Evolutionary conservation across 1,140 invertebrate genomes (phyloP), one percentile per base, ranked within the genome.

Genomic region (Drosophila subpulchrella): DNA sequence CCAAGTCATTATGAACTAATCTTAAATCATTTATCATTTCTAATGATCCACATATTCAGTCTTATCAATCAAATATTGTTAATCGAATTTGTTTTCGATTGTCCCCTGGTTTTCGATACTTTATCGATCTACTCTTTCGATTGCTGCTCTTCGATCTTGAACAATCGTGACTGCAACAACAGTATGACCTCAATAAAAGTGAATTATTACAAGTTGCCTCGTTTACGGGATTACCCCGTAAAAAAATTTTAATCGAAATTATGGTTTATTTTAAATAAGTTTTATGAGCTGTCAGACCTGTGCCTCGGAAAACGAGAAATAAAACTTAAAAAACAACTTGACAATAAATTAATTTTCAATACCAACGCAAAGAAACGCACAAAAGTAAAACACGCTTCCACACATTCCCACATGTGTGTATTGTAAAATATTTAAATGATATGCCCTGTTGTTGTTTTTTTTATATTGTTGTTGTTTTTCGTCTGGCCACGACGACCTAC

Each of bases 361-460:
- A 85, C 30, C 62, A 88, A 68, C 39, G 56, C 60, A 78, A 50
- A 55, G 58, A 61, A 85, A 78, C 65, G 66, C 73, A 77, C 63
- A 67, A 56, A 58, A 79, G 65, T 47, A 73, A 78, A 75, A 81
- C 66, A 76, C 66, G 46, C 58, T 74, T 67, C 51, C 41, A 32
- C 27, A 54, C 20, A 53, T 24, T 15, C 27, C 15, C 7, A 10
- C 32, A 51, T 55, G 59, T 48, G 78, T 60, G 70, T 75, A 65
- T 75, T 72, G 79, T 83, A 79, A 83, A 86, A 70, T 83, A 86
- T 86, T 89, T 86, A 88, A 86, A 86, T 86, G 70, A 79, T 83
- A 88, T 83, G 75, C 84, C 62, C 24, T 62, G 68, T 66, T 82
- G 79, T 82, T 88, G 74, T 67, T 62, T 68, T 27, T 5, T 3